Evolutionary conservation across 2,113 vertebrate genomes (phyloP).

Genomic region (Cercocebus atys): DNA sequence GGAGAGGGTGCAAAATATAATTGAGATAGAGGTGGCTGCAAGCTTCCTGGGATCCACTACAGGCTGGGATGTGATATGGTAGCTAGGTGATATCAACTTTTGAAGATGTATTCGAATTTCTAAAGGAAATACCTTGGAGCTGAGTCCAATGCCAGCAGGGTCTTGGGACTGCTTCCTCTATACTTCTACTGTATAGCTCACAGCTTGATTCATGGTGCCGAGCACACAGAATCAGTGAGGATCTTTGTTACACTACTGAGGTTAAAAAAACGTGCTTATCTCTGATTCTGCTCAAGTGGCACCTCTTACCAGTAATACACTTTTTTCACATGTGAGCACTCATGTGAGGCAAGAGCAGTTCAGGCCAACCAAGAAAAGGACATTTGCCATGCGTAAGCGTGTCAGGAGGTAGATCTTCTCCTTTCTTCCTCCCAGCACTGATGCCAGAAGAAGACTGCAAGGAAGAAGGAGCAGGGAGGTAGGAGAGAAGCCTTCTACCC

Average conservation of each 20-base stretch:
- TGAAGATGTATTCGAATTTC: not conserved
- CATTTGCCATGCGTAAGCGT: not conserved
- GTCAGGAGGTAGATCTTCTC: not conserved
- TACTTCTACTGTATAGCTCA: not conserved
- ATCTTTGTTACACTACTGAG: not conserved
- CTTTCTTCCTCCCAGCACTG: too few species aligned
- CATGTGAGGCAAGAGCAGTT: not conserved
- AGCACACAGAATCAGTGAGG: not conserved
- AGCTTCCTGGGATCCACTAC: not conserved
- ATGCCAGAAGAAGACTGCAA: not conserved
- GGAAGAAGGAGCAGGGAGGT: not conserved
- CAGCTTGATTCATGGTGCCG: not conserved
- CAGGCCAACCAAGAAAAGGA: not conserved
- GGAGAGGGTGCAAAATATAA: not conserved
- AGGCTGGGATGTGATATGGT: not conserved
- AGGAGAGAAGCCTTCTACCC: not conserved
- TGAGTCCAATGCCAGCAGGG: not conserved
- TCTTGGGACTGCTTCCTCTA: not conserved
- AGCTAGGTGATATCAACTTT: not conserved
- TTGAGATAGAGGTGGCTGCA: too few species aligned
- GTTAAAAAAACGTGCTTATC: too few species aligned
- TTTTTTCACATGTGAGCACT: not conserved
- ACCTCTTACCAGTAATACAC: too few species aligned
- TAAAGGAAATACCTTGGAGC: not conserved
- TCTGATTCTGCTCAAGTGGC: too few species aligned